Evolutionary conservation across 2,797 vertebrate species (phyloP), one percentile per base, ranked within the genome.

Genomic region (Bryconaethiops microstoma): DNA sequence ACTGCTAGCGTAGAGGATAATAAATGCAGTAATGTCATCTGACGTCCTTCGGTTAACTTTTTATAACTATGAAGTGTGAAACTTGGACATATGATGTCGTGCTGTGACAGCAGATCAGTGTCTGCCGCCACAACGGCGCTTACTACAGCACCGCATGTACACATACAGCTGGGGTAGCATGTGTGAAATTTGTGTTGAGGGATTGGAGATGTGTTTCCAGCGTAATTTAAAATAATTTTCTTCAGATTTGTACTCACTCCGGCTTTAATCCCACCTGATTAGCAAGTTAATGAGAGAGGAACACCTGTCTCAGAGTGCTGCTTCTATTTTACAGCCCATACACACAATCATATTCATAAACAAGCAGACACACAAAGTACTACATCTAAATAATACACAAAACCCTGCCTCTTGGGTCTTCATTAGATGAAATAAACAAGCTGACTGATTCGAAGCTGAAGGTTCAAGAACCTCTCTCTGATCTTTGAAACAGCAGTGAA

Each of bases 201-300:
- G 63, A 65, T 5, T 29, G 1, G 63, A 35, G 63, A 39, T 17
- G 35, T 21, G 65, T 45, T 68, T 45, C 19, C 39, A 12, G 17
- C 16, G 40, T 45, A 45, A 68, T 68, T 6, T 21, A 21, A 68
- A 42, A 45, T 39, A 7, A 42, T 68, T 68, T 68, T 39, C 65
- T 21, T 68, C 65, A 40, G 35, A 68, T n/a, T 68, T 67, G 7
- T 42, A 42, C 35, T 67, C 64, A 42, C 39, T n/a, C 10, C 1
- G 21, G 65, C 65, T 39, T 42, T 45, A 45, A 45, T 45, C 39
- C 39, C 19, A 9, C 39, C 39, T 68, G 65, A 68, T 68, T 68
- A 68, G 8, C 39, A 68, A 42, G 65, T 40, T 42, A 68, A 42
- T 68, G 65, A 68, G 65, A 21, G 65, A 68, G 65, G 64, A 67